Conservation (phyloP, 2,113 vertebrate genomes). For the Planiliza haematocheilus region DNA sequence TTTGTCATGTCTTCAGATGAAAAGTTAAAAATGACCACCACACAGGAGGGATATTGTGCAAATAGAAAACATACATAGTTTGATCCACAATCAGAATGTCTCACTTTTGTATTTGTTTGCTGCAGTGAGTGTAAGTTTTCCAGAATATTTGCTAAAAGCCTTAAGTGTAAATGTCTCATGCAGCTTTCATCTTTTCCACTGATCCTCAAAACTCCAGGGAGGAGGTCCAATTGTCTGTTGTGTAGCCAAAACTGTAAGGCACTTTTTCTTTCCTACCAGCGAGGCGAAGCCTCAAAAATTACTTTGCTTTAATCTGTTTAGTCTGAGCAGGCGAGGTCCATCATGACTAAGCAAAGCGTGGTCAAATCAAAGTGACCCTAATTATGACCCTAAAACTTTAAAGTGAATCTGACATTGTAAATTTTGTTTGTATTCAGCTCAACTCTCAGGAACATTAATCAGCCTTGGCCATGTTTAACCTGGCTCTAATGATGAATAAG, state of each 20-base stretch:
- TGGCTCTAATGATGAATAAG: not conserved
- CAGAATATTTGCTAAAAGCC: conserved; percentile 33
- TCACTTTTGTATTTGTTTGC: not conserved
- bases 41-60: not conserved
- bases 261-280: conserved; percentile 18
- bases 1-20: not conserved
- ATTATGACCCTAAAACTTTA: conserved; percentile 30
- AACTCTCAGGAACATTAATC: not conserved
- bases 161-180: conserved; percentile 18
- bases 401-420: not conserved
- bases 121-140: not conserved
- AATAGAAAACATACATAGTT: conserved; percentile 8
- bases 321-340: conserved; percentile 20
- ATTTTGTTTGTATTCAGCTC: conserved; percentile 1
- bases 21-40: not conserved
- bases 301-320: conserved; percentile 33
- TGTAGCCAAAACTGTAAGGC: conserved; percentile 38
- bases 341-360: conserved; percentile 28
- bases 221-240: conserved; percentile 45
- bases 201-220: conserved; percentile 27
- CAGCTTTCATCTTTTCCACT: conserved; percentile 42
- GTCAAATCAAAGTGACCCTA: conserved; percentile 16
- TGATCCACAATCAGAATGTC: not conserved
- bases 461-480: not conserved
- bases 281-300: conserved; percentile 25